Base-by-base conservation (phyloP, 2,797 vertebrate genomes). In the Hephaestus fuliginosus region DNA sequence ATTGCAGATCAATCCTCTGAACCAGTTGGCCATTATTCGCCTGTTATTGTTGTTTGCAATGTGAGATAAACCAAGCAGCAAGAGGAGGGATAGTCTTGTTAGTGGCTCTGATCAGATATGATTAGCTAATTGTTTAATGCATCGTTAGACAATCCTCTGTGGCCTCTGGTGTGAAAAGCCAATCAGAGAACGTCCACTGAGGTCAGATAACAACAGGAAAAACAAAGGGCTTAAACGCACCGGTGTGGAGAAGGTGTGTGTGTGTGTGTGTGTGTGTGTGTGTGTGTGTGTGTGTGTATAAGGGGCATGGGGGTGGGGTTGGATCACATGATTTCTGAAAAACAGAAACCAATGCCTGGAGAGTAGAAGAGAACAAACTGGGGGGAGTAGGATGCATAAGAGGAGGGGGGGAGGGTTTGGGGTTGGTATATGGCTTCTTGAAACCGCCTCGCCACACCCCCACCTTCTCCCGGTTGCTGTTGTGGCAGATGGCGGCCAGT, bases 401-500 rank as follows among this genome's bases (percentile, higher is more conserved):
- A 5, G 11, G 7, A 7, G 36, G 52, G 56, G 81, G 77, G 75
- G 39, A 18, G 80, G 79, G 78, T 57, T 44, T 65, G 51, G 69
- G 68, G 66, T 76, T 64, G 66, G 67, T 67, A 52, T 49, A 53
- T 30, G 80, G 81, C 82, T 88, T 78, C 86, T 90, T 91, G 77
- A 83, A 83, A 78, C 66, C 68, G 86, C 82, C 68, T 84, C 3
- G 78, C 81, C 89, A 89, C 89, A 25, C 86, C 86, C 82, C 85
- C 82, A 81, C 82, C 86, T 83, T 85, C 89, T 87, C 91, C 82
- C 67, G 74, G 82, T 87, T 91, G 94, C 92, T 92, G 87, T 88
- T 90, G 91, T 94, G 93, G 95, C 96, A 96, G 95, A 96, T 96
- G 94, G 95, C 86, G 93, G 93, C 95, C 93, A 90, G 94, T 96